Evolutionary conservation across 2,888 invertebrate genomes (phyloP), one percentile per base, ranked within the genome.

Genomic region (Molorchus minor): DNA sequence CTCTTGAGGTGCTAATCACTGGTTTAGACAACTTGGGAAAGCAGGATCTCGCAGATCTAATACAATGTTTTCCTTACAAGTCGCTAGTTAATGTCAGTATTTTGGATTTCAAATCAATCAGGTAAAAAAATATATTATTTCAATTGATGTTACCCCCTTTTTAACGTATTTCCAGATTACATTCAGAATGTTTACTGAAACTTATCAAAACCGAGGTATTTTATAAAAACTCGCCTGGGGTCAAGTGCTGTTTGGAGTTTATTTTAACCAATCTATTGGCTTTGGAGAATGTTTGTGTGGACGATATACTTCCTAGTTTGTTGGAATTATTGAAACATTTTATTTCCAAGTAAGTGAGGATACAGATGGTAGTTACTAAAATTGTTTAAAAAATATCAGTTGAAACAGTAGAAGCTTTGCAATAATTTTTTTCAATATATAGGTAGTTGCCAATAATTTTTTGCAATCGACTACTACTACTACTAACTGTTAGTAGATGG

Each of bases 191-290:
- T 20, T 29, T 69, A 16, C 15, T 62, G 38, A 54, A 64, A 57
- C 54, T 69, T 1, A 62, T 55, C 20, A 25, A 49, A 12, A 46
- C 13, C 25, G 57, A 63, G 44, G 2, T 53, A 35, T 69, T 69
- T 53, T 66, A 62, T 38, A 41, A 49, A 19, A 58, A 51, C 49
- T 1, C 49, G 3, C 46, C 63, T n/a, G 41, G 41, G 1, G 44
- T 69, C 13, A 36, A 12, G 43, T 20, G 20, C 5, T 60, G 62
- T 25, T 33, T 61, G 46, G 56, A 62, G 16, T 69, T 67, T 49
- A 43, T 58, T 13, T 25, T 64, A 8, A 35, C 29, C 2, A 61
- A 57, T 33, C 53, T 67, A 16, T 20, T 36, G 29, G 12, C 29
- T 12, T 47, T 61, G 36, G 58, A 64, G 41, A 58, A 63, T 25